These are phyloP conservation scores for Malachius bipustulatus DNA, from an alignment of 2,888 invertebrate genomes.

Conservation along the genomic window DNA sequence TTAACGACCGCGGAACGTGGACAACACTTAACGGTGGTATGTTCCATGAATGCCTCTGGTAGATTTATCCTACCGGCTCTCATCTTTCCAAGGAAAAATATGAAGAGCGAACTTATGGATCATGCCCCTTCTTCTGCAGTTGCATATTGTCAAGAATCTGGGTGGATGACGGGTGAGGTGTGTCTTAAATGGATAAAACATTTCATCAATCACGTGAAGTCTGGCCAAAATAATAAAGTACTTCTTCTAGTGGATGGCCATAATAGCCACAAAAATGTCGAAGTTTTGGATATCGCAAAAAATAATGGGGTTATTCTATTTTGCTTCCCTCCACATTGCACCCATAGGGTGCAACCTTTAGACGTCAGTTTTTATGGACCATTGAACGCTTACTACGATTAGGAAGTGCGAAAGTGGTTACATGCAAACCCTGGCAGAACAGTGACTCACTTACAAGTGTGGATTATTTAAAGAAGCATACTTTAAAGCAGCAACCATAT, in stretches of 20 bases:
- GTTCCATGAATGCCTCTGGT: slow-evolving; percentile 28
- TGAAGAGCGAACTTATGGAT: slow-evolving; percentile 15
- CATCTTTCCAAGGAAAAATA: slow-evolving; percentile 29
- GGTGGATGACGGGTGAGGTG: slow-evolving; percentile 25
- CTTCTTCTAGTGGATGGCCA: slow-evolving; percentile 31
- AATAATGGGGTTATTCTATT: slow-evolving; percentile 26
- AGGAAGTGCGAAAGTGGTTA: slow-evolving; percentile 23
- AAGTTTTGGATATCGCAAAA: slow-evolving; percentile 25
- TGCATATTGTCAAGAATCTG: slow-evolving; percentile 12
- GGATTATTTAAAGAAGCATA: slow-evolving; percentile 24
- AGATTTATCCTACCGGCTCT: slow-evolving; percentile 29
- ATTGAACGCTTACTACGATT: slow-evolving; percentile 24
- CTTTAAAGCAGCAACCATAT: slow-evolving; percentile 20
- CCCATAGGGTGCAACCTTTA: slow-evolving; percentile 26
- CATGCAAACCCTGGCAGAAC: slow-evolving; percentile 23
- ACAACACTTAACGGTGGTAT: slow-evolving; percentile 27
- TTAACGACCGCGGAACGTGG: slow-evolving; percentile 33
- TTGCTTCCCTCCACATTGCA: slow-evolving; percentile 28
- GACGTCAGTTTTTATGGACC: slow-evolving; percentile 27
- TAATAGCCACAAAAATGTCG: slow-evolving; percentile 20
- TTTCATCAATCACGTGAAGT: slow-evolving; percentile 14
- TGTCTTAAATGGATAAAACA: slow-evolving; percentile 17
- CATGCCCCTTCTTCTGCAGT: slow-evolving; percentile 13
- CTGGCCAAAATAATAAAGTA: slow-evolving; percentile 13
- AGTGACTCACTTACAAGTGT: slow-evolving; percentile 25